Conservation (phyloP, 2,888 invertebrate species). For the Amphimallon solstitiale region DNA sequence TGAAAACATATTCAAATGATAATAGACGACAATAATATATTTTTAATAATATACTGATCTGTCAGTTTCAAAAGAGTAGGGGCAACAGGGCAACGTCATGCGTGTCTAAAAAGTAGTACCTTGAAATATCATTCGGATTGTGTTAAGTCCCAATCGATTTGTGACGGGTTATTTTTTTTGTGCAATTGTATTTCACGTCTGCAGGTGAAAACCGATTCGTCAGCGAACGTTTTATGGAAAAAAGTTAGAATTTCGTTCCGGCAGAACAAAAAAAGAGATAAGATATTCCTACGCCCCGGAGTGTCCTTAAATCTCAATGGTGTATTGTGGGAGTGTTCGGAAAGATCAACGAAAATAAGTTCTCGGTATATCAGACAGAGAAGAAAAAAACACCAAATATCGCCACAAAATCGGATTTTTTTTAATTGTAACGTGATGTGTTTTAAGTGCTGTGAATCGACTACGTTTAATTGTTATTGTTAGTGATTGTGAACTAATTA, state of each 20-base stretch:
- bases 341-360: constrained; percentile 39
- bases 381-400: constrained; percentile 34
- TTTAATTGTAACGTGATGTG: constrained; percentile 36
- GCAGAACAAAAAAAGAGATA: constrained; percentile 41
- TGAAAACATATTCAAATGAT: too few relatives aligned
- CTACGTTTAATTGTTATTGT: constrained; percentile 23
- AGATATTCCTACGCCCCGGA: constrained; percentile 49
- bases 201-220: not conserved
- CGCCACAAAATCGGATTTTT: constrained; percentile 22
- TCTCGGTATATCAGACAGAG: constrained; percentile 24
- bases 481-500: constrained; percentile 29
- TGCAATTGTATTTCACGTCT: not conserved
- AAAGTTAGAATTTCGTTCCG: constrained; percentile 3
- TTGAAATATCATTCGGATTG: constrained; percentile 9
- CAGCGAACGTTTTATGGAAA: constrained; percentile 14
- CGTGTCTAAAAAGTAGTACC: constrained; percentile 35
- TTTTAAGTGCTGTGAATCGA: constrained; percentile 35
- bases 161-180: constrained; percentile 2
- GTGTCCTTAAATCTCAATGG: constrained; percentile 49
- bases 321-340: constrained; percentile 54
- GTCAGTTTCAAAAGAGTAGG: constrained; percentile 22
- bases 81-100: constrained; percentile 18
- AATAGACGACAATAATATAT: not conserved
- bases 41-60: constrained; percentile 25
- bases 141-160: constrained; percentile 18